Evolutionary conservation across 1,140 invertebrate genomes (phyloP).

Genomic region (Eupeodes corollae): DNA sequence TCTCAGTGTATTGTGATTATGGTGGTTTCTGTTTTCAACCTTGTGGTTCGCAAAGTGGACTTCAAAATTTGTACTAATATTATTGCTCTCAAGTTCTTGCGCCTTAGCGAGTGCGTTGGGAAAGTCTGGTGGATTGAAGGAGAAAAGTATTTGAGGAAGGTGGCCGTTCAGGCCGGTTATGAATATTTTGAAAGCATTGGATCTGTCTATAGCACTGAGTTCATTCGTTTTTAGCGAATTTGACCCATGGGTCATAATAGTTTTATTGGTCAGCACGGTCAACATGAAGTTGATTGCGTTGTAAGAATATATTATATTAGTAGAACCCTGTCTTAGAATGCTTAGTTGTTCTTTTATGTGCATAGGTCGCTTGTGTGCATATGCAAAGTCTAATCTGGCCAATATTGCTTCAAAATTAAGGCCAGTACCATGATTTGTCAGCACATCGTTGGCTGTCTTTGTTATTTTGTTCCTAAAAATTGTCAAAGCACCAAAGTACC

Average conservation of each 20-base stretch:
- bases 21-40: too few relatives aligned
- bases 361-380: conserved; percentile 5
- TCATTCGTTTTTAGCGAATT: too few relatives aligned
- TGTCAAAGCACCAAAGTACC: neutral
- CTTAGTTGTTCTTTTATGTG: conserved; percentile 4
- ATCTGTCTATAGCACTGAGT: too few relatives aligned
- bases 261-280: too few relatives aligned
- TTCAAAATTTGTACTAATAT: too few relatives aligned
- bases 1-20: too few relatives aligned
- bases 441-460: neutral
- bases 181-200: conserved; percentile 1
- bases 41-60: too few relatives aligned
- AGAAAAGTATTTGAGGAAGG: neutral
- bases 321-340: conserved; percentile 1
- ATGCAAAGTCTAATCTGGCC: neutral
- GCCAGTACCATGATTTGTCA: neutral
- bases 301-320: neutral
- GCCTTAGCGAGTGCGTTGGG: conserved; percentile 2
- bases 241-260: too few relatives aligned
- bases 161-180: neutral
- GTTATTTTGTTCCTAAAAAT: neutral
- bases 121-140: neutral
- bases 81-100: too few relatives aligned
- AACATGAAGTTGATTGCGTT: neutral
- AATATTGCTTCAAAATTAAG: neutral